phyloP scores from a whole-genome alignment of 2,797 vertebrate species.

The Notoglanidium macrostoma region DNA sequence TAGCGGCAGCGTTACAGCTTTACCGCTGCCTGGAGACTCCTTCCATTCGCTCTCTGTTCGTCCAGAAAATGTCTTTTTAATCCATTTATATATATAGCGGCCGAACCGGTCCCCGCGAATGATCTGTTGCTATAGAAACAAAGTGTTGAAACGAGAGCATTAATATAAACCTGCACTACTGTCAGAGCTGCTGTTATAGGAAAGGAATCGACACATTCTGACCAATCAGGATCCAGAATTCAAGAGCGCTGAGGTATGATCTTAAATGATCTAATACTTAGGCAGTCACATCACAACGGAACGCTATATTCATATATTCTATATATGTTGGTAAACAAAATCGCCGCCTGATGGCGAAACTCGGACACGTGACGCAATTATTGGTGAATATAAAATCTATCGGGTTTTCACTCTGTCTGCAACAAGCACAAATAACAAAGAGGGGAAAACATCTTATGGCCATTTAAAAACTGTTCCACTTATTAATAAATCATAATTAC shows the following conservation, averaged over 20 bases:
- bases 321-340: not conserved
- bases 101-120: not conserved
- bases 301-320: not conserved
- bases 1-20: not conserved
- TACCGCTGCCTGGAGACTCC: not conserved
- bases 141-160: not conserved
- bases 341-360: too few species aligned
- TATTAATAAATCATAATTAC: not conserved
- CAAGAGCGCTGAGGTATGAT: not conserved
- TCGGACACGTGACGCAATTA: not conserved
- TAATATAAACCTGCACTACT: not conserved
- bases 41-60: not conserved
- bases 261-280: not conserved
- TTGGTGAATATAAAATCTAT: not conserved
- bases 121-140: not conserved
- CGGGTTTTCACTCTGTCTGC: not conserved
- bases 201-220: not conserved
- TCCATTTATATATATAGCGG: not conserved
- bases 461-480: not conserved
- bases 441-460: not conserved
- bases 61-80: not conserved
- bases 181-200: not conserved
- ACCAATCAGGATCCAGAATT: slow-evolving; percentile 6
- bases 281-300: not conserved
- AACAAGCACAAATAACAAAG: not conserved